Evolutionary conservation across 1,140 invertebrate species (phyloP), one percentile per base, ranked within the genome.

Genomic region (Hyles euphorbiae): DNA sequence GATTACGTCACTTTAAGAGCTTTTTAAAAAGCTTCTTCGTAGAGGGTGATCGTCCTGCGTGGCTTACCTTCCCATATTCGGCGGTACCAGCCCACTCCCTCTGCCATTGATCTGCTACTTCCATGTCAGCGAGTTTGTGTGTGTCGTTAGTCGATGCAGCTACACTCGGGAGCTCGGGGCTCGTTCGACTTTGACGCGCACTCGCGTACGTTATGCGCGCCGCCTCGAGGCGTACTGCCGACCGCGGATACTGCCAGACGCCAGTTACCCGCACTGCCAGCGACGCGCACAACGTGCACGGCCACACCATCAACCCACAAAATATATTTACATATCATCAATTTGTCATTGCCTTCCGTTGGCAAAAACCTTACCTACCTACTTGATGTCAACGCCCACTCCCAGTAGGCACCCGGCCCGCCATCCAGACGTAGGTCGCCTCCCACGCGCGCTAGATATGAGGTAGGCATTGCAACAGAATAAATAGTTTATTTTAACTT

Each of bases 31-130:
- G 53, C 53, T 54, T 22, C 22, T 22, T 54, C 3, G 11, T 22
- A 8, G 9, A 45, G 34, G 34, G 36, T 44, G 12, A 12, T 44
- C 10, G 12, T n/a, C 3, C 11, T 33, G 9, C 11, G 36, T 50
- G 48, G 55, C 74, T 84, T 64, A 88, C 86, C 81, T 88, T 87
- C 63, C 86, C 86, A 73, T 85, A 88, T 76, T 88, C 86, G 62
- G 86, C 86, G n/a, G 81, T 81, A 54, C 86, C 86, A 53, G 86
- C 76, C 86, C 86, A 88, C 81, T 87, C 72, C 64, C 78, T 74
- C 62, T 80, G 81, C 86, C 86, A 88, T 74, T 87, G 84, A 73
- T 78, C 82, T 67, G 81, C 83, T 53, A 88, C 78, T 80, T 88
- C 82, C 83, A 88, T 87, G 57, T 74, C 72, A 22, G 36, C 72